Conservation (phyloP, 2,113 vertebrate species). For the Sylvilagus bachmani region DNA sequence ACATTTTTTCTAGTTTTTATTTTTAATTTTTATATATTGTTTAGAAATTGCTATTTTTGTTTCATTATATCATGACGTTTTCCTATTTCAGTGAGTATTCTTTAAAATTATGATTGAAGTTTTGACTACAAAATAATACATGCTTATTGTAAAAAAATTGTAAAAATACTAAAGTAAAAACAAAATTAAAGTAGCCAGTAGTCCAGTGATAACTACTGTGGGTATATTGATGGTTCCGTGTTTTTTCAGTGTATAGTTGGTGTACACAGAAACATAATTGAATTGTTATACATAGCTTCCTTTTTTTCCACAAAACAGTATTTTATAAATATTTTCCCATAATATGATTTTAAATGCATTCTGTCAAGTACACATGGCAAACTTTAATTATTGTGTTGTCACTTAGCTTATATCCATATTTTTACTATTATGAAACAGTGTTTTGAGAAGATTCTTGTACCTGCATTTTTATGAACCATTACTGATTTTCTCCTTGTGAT, state of each 20-base stretch:
- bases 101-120: slow-evolving; percentile 12
- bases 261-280: not conserved
- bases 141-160: not conserved
- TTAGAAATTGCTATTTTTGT: slow-evolving; percentile 36
- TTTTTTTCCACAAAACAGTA: not conserved
- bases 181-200: not conserved
- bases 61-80: slow-evolving; percentile 29
- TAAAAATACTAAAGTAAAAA: no score
- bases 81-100: slow-evolving; percentile 1
- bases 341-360: slow-evolving; percentile 39
- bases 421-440: not conserved
- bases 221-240: not conserved
- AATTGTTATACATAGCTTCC: not conserved
- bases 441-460: not conserved
- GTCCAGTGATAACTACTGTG: not conserved
- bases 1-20: slow-evolving; percentile 30
- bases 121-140: not conserved
- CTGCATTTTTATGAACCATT: slow-evolving; percentile 33
- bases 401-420: slow-evolving; percentile 6
- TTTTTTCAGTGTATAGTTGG: not conserved
- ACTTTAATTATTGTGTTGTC: slow-evolving; percentile 22
- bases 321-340: slow-evolving; percentile 30
- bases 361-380: not conserved
- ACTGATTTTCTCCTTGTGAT: slow-evolving; percentile 16
- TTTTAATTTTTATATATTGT: slow-evolving; percentile 28